These are phyloP conservation scores for Drosophila guanche DNA, from an alignment of 1,140 invertebrate species.

Conservation along the genomic window DNA sequence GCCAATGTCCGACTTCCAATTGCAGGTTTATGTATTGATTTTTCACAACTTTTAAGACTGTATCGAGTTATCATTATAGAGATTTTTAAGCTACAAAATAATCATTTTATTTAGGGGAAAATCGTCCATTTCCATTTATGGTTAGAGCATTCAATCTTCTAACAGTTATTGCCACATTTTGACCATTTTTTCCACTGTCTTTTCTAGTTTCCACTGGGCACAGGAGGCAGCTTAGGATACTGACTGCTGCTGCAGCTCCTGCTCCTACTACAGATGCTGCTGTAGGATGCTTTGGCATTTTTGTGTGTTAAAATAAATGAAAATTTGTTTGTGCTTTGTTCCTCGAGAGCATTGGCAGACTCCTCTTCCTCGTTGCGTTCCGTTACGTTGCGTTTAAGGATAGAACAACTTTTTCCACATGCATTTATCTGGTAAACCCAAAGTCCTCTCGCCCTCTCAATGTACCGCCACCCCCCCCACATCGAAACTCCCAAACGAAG, in stretches of 20 bases:
- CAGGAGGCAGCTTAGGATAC: slow-evolving; percentile 44
- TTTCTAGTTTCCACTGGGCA: slow-evolving; percentile 34
- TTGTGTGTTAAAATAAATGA: slow-evolving; percentile 80
- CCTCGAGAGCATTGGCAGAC: slow-evolving; percentile 44
- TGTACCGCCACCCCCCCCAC: not conserved
- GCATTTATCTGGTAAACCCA: slow-evolving; percentile 70
- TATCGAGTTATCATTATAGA: not conserved
- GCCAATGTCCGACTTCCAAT: slow-evolving; percentile 68
- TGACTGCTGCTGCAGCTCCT: no score
- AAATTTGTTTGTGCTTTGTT: slow-evolving; percentile 81
- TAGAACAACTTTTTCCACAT: slow-evolving; percentile 66
- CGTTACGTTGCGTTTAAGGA: slow-evolving; percentile 59
- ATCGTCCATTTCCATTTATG: not conserved
- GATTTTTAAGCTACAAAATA: not conserved
- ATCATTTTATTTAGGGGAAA: not conserved
- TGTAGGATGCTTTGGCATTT: slow-evolving; percentile 70
- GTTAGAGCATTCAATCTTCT: slow-evolving; percentile 3
- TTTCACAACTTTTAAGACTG: slow-evolving; percentile 18
- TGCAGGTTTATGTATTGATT: slow-evolving; percentile 70
- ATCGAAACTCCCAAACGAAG: slow-evolving; percentile 20
- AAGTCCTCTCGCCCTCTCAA: not conserved
- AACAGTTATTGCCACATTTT: not conserved
- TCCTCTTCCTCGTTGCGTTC: slow-evolving; percentile 36
- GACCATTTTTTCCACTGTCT: slow-evolving; percentile 9
- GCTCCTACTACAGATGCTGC: slow-evolving; percentile 11